A percentile compares a stretch with the other conserved stretches of the same genome.
phyloP scores from a whole-genome alignment of 1,140 invertebrate species.

The Carposina sasakii region DNA sequence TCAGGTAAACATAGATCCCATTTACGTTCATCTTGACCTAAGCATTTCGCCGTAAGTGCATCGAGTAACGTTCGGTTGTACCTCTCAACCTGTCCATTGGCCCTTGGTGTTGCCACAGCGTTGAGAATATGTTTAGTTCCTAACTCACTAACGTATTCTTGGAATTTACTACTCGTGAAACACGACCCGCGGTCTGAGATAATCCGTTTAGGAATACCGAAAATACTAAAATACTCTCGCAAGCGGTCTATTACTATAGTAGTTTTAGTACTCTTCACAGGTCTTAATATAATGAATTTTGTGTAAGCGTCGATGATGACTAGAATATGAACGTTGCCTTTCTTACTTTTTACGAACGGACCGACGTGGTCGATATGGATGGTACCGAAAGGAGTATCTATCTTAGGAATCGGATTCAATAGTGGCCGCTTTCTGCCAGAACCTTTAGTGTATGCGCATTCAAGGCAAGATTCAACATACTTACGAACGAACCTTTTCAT shows the following conservation, averaged over 20 bases:
- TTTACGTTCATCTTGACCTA: neutral
- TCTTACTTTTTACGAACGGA: constrained; percentile 12
- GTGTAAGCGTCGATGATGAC: constrained; percentile 33
- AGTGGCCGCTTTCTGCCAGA: constrained; percentile 9
- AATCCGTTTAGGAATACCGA: constrained; percentile 1
- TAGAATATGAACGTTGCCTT: constrained; percentile 28
- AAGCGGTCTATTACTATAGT: neutral
- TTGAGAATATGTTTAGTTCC: constrained; percentile 2
- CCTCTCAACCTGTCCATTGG: neutral
- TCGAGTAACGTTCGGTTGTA: neutral
- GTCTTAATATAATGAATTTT: constrained; percentile 14
- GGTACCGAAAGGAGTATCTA: constrained; percentile 12
- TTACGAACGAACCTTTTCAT: constrained; percentile 5
- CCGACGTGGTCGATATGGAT: constrained; percentile 13
- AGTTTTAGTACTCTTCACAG: constrained; percentile 4
- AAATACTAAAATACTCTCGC: constrained; percentile 1
- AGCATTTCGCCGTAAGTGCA: neutral
- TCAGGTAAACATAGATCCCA: constrained; percentile 2
- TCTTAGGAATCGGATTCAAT: constrained; percentile 17
- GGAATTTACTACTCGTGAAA: neutral
- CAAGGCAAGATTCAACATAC: constrained; percentile 7
- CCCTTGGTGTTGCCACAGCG: neutral
- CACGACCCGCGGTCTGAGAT: neutral
- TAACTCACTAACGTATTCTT: neutral
- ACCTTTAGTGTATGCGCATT: constrained; percentile 8